A percentile compares a stretch with the other conserved stretches of the same genome.
phyloP scores from a whole-genome alignment of 2,113 vertebrate species.

The Myrmecobius fasciatus region DNA sequence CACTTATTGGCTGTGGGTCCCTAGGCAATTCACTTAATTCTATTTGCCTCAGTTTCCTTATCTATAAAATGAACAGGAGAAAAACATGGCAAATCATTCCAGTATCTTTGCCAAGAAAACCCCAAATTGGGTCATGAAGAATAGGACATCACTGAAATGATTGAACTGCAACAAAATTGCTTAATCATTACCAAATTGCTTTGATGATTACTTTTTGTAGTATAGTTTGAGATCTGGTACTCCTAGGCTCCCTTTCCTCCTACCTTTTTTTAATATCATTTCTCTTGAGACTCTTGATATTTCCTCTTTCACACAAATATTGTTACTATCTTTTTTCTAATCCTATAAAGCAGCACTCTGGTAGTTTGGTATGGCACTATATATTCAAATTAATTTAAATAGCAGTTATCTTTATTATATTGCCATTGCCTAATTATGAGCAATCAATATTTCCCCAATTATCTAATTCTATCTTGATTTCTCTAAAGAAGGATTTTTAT shows the following conservation, averaged over 20 bases:
- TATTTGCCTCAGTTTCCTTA: not conserved
- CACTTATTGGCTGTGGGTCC: not conserved
- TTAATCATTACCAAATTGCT: not conserved
- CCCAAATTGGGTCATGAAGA: not conserved
- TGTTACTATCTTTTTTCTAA: not conserved
- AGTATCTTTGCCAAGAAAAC: not conserved
- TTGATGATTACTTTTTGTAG: not conserved
- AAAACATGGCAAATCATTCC: not conserved
- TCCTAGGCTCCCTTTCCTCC: not conserved
- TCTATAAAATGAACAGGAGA: not conserved
- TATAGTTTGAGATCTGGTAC: not conserved
- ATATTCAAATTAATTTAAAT: not conserved
- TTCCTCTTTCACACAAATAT: not conserved
- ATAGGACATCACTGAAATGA: not conserved
- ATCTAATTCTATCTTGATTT: not conserved
- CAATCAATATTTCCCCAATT: not conserved
- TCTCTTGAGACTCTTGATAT: not conserved
- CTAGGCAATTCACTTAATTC: not conserved
- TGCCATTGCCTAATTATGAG: not conserved
- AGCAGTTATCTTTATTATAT: not conserved
- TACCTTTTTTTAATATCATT: not conserved
- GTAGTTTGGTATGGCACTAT: not conserved
- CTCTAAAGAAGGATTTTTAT: not conserved
- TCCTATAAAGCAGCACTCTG: not conserved
- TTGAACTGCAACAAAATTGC: not conserved